Base-by-base conservation (phyloP, 2,113 vertebrate genomes). In the Spermophilus dauricus region DNA sequence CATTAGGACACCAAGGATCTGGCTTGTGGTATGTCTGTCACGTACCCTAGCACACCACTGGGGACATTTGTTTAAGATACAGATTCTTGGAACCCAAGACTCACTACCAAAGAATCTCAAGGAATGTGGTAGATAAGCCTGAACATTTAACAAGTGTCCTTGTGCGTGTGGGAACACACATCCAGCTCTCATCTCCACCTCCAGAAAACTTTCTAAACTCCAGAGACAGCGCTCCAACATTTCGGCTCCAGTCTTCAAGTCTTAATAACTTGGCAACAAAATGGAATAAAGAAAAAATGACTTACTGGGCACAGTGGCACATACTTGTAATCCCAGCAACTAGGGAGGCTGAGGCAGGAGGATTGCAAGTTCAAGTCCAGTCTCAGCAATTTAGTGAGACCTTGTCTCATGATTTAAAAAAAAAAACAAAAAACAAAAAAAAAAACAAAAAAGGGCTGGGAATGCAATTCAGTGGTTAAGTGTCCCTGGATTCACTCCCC, bases 41-140 rank as follows among this genome's bases (percentile, higher is more conserved):
- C 61, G 69, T 9, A 70, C 58, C 10, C 42, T 5, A 69, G 61
- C 53, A 91, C 53, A 56, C 30, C 48, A 69, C 51, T 82, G 20
- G n/a, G 53, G 39, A 76, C 28, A 63, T 76, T 30, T 63, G 53
- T 84, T 88, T 80, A 95, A 86, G 95, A 48, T 65, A 72, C 53
- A 53, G 61, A 94, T 86, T 86, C 95, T 28, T 85, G 58, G 67
- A 91, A 82, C 48, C 39, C 30, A 65, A 85, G 61, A 69, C 30
- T 65, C 72, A 58, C 26, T 75, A 72, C 95, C 45, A 82, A 8
- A 86, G 77, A 90, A 78, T 39, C 83, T 94, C 70, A 92, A 94
- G 77, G 63, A 51, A 70, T 72, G 6, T 42, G 78, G 4, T 39
- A 2, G 7, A n/a, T 53, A 58, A 65, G 51, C 16, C 5, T 1